Base-by-base conservation (phyloP, 2,113 vertebrate species). In the Gila orcuttii region DNA sequence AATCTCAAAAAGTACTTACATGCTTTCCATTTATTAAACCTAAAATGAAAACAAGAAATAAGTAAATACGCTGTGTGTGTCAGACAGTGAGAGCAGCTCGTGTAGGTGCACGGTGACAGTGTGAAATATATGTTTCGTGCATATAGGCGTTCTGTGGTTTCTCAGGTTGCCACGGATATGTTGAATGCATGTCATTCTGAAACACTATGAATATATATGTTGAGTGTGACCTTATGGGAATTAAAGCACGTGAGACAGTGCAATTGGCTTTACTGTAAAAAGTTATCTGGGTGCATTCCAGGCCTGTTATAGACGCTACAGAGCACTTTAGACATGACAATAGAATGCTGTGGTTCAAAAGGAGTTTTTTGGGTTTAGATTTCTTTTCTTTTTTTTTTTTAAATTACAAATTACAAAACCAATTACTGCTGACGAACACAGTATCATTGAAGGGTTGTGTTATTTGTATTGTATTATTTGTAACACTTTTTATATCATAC, bases 1-100 rank as follows among this genome's bases (percentile, higher is more conserved):
- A 23, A 17, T 31, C 64, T 62, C 15, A 55, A 59, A 76, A 83
- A 69, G 39, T 81, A 91, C 90, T 91, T 47, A 91, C 90, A 47
- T 78, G 36, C 83, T 77, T 66, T 73, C 57, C 28, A 17, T 85
- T 66, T n/a, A 77, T 33, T 36, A 47, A 50, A 85, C 88, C 90
- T 91, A 52, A 83, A 89, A 71, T 85, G 9, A 76, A 69, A 74
- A 87, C 21, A 62, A 50, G n/a, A 86, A 36, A 57, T 42, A 5
- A 85, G 73, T 78, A 6, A 83, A 28, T 62, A 8, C 62, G 5
- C 59, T 45, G 50, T 23, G 21, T 31, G 12, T 47, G 39, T 42
- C 36, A 64, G n/a, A 45, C 28, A 33, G 28, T 21, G 4, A 76
- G 6, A 57, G 28, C 59, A 25, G 23, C 82, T 88, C 74, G 78